Evolutionary conservation across 2,797 vertebrate genomes (phyloP).

Genomic region (Halcyon badia): DNA sequence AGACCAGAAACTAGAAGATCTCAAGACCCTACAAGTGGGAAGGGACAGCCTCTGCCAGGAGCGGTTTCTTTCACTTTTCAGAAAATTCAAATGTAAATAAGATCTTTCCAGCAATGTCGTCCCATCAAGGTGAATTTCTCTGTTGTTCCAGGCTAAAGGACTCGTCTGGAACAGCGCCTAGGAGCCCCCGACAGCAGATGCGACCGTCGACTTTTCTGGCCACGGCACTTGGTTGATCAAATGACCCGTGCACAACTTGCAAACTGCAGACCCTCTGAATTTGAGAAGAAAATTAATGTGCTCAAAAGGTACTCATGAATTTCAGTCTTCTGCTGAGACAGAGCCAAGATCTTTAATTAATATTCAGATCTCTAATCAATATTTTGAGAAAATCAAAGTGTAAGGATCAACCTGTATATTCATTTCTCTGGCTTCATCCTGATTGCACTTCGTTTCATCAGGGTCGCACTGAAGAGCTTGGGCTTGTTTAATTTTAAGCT

Average conservation of each 20-base stretch:
- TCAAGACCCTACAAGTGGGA: not conserved
- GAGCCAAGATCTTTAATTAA: constrained; percentile 11
- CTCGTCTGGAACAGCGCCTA: fast-evolving
- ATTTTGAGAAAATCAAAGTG: not conserved
- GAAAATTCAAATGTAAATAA: not conserved
- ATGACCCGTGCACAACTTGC: fast-evolving
- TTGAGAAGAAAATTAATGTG: not conserved
- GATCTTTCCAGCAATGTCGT: not conserved
- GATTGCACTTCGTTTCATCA: not conserved
- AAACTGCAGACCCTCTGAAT: not conserved
- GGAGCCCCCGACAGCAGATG: not conserved
- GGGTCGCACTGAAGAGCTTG: not conserved
- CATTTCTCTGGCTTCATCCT: not conserved
- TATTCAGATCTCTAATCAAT: constrained; percentile 22
- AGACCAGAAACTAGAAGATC: not conserved
- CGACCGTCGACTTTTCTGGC: fast-evolving
- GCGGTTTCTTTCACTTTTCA: not conserved
- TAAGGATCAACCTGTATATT: not conserved
- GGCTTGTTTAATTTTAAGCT: constrained; percentile 35
- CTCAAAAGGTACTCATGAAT: not conserved
- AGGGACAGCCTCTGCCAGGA: not conserved
- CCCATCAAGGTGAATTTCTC: not conserved
- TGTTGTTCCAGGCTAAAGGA: not conserved
- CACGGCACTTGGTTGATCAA: not conserved
- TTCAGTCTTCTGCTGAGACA: not conserved